Evolutionary conservation across 1,140 invertebrate genomes (phyloP), one percentile per base, ranked within the genome.

Genomic region (Platyura marginata): DNA sequence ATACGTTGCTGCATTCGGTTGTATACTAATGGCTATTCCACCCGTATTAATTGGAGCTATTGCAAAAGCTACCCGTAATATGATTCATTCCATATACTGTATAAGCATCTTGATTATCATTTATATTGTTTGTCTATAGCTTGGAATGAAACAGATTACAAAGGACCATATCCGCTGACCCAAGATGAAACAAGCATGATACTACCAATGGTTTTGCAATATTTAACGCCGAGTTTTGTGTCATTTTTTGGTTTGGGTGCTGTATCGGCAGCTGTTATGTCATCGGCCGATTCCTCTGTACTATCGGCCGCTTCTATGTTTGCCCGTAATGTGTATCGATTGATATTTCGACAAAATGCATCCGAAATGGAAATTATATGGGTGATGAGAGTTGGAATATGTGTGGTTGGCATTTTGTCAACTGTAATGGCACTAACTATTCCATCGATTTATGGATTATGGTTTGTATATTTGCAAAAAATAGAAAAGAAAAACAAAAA

Each of bases 201-300:
- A 44, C 66, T 98, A 37, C 94, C 94, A 4, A 79, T 98, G 76
- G 93, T 97, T 9, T 70, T 98, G 49, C 92, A 97, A 61, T 90
- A 95, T 54, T 68, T 98, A 4, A 96, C 91, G 3, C 94, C 93
- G 1, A 74, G 80, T 56, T 87, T 85, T 64, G 84, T 98, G 2
- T 87, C 92, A 3, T 97, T 97, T 68, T 86, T 98, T 56, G 94
- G 93, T 1, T 69, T 98, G 44, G 94, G 94, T 0, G 93, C 94
- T n/a, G 90, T 98, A 3, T 96, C 91, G 1, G 93, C 93, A 3
- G 92, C 93, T 10, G 92, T 96, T 21, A 96, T 97, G 93, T 96
- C 91, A 21, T 97, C 93, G 2, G 92, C 93, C 0, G 94, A 98
- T 62, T 97, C 93, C 32, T 95, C 91, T 46, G 87, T 98, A 21